A percentile compares a stretch with the other conserved stretches of the same genome.
phyloP scores from a whole-genome alignment of 2,113 vertebrate species.

The Hiodon tergisus region DNA sequence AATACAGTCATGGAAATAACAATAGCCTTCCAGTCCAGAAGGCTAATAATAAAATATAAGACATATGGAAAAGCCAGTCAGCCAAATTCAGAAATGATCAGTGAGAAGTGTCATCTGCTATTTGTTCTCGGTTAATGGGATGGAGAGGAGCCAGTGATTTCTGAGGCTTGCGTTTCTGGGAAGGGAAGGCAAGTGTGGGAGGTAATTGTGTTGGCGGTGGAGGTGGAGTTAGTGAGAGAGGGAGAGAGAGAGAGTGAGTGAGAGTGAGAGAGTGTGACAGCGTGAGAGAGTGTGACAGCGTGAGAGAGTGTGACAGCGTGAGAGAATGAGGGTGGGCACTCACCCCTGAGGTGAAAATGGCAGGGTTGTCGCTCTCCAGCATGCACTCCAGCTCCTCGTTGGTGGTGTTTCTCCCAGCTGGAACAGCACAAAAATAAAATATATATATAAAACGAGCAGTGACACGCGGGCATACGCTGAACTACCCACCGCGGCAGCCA shows the following conservation, averaged over 20 bases:
- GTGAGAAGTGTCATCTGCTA: background rate
- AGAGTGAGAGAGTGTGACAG: background rate
- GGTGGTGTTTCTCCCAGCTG: slow-evolving; percentile 91
- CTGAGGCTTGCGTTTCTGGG: background rate
- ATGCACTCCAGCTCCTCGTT: slow-evolving; percentile 95
- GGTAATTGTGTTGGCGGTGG: background rate
- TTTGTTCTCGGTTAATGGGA: background rate
- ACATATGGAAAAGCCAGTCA: background rate
- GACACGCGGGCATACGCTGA: background rate
- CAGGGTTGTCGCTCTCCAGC: slow-evolving; percentile 91
- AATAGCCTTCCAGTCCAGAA: background rate
- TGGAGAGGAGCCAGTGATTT: background rate
- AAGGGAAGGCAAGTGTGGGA: background rate
- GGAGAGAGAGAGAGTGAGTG: background rate
- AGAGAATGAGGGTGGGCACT: slow-evolving; percentile 33
- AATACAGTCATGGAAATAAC: no score
- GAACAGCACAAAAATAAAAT: slow-evolving; percentile 32
- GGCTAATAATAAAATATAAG: background rate
- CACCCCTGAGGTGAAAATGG: slow-evolving; percentile 94
- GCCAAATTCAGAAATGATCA: background rate
- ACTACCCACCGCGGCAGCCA: no score
- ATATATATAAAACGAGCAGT: background rate
- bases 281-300: background rate
- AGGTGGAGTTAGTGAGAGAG: background rate
- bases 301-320: background rate